Evolutionary conservation across 2,797 vertebrate species (phyloP).

Genomic region (Chaunax sp.): DNA sequence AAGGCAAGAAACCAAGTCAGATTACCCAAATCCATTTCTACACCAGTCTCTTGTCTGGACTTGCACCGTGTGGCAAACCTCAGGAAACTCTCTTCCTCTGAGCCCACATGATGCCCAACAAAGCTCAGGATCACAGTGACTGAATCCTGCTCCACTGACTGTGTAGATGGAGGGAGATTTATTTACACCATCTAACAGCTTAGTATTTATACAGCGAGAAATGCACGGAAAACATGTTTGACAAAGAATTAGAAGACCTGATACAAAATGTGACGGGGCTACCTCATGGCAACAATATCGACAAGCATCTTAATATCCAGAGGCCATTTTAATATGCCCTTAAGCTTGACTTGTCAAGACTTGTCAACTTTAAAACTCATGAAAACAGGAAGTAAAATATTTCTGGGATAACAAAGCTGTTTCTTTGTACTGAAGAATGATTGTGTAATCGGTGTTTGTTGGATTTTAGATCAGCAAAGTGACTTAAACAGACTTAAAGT

Average conservation of each 20-base stretch:
- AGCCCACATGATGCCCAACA: slow-evolving; percentile 45
- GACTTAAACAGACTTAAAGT: too few species aligned
- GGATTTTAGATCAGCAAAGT: not conserved
- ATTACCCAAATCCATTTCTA: slow-evolving; percentile 79
- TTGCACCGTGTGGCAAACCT: slow-evolving; percentile 47
- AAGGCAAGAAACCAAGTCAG: slow-evolving; percentile 62
- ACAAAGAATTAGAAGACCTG: not conserved
- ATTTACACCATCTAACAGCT: slow-evolving; percentile 28
- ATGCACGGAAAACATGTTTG: not conserved
- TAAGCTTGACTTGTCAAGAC: not conserved
- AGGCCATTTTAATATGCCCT: not conserved
- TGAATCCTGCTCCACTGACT: slow-evolving; percentile 41
- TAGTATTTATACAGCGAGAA: slow-evolving; percentile 4
- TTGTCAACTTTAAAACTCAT: not conserved
- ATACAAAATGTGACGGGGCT: not conserved
- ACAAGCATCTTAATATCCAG: not conserved
- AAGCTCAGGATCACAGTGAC: slow-evolving; percentile 46
- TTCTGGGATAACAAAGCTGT: not conserved
- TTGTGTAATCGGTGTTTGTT: not conserved
- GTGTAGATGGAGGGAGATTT: slow-evolving; percentile 39
- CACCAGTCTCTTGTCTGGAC: slow-evolving; percentile 68
- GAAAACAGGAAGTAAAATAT: not conserved
- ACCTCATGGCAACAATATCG: not conserved
- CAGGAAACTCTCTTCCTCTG: slow-evolving; percentile 71
- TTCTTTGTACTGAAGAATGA: not conserved